Base-by-base conservation (phyloP, 2,113 vertebrate genomes). In the Alouatta palliata region DNA sequence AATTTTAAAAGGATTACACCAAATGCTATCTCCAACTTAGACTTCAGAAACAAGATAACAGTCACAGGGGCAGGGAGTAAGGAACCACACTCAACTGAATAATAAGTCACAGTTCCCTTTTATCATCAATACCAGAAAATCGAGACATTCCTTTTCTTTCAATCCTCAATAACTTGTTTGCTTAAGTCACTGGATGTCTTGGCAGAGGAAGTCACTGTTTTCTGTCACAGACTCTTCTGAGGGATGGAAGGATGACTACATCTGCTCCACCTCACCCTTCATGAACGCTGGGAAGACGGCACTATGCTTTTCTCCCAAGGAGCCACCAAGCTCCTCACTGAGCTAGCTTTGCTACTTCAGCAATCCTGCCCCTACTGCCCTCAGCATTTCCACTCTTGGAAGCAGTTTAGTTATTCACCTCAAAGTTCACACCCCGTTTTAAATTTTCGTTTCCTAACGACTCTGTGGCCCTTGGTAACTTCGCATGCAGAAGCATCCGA, bases 281-380 rank as follows among this genome's bases (percentile, higher is more conserved):
- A 0, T 3, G 0, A 1, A 6, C 1, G 37, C 92, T 13, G 30
- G 47, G 40, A 56, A 71, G 12, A 25, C 0, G 1, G 77, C 47
- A 9, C 61, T 23, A 5, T 0, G 0, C 6, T 11, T 21, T 16
- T 40, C 56, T 37, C 73, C 66, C 35, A 3, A 75, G 14, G 45
- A 52, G 32, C 21, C 2, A 1, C 17, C 19, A 12, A 0, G 8
- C 49, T 49, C 49, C 32, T 47, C 23, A 3, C 45, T 32, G 37
- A 11, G 13, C 75, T 21, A 2, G 37, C 20, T 5, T 56, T 12
- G 11, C 73, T n/a, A 47, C 19, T 1, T 5, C 11, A 0, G 30
- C 56, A 17, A 25, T 17, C 43, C 73, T 47, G 32, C 92, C 66
- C 43, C 37, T 9, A 2, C 16, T 25, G 5, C 52, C 85, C 64